Percentiles rank a stretch among this genome's conserved stretches.
Conservation (phyloP, 2,113 vertebrate species). For the Rhea pennata region DNA sequence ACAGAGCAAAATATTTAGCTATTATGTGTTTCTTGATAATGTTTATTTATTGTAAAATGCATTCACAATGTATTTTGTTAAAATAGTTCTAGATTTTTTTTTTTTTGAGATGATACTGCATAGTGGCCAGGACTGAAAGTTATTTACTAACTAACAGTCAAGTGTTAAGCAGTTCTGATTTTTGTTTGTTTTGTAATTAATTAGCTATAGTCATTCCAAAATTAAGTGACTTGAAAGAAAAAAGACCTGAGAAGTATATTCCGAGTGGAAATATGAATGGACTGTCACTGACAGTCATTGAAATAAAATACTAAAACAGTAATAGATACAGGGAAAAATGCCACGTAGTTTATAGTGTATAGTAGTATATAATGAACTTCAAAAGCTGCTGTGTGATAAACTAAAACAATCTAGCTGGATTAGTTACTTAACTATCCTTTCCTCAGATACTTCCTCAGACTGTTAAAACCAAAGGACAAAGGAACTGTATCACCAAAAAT, state of each 20-base stretch:
- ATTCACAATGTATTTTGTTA: not conserved
- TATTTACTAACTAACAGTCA: not conserved
- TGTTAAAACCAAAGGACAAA: not conserved
- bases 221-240: not conserved
- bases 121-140: not conserved
- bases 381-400: not conserved
- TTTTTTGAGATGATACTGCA: not conserved
- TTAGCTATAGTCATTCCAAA: slow-evolving; percentile 11
- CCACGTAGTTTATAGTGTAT: not conserved
- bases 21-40: slow-evolving; percentile 4
- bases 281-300: not conserved
- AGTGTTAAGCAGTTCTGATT: not conserved
- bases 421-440: not conserved
- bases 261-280: not conserved
- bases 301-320: not conserved
- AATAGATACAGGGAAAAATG: not conserved
- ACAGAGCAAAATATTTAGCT: not conserved
- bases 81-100: not conserved
- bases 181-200: slow-evolving; percentile 1
- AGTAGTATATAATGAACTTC: not conserved
- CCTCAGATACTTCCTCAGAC: not conserved
- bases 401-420: not conserved
- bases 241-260: not conserved
- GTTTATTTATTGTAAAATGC: slow-evolving; percentile 52
- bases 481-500: not conserved